phyloP scores from a whole-genome alignment of 1,140 invertebrate genomes.

The Maconellicoccus hirsutus region DNA sequence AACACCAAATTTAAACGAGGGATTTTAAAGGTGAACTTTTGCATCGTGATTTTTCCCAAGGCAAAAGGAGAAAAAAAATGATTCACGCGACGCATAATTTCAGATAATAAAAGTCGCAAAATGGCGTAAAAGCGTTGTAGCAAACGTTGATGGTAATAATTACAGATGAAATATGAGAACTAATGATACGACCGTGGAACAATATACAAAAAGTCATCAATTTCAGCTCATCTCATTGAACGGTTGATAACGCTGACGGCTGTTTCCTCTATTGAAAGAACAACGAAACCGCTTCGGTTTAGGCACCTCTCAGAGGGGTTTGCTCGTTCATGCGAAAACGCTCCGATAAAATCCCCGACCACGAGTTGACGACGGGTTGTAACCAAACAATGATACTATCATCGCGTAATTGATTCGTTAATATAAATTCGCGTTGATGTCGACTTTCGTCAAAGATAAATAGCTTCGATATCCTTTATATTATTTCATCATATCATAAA shows the following conservation, averaged over 20 bases:
- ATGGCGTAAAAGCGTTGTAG: background rate
- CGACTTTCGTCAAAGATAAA: background rate
- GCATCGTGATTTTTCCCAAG: too few relatives aligned
- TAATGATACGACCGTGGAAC: constrained; percentile 2
- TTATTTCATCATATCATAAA: background rate
- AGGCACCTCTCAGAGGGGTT: background rate
- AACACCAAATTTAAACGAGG: too few relatives aligned
- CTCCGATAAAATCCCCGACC: background rate
- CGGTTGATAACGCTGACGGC: constrained; percentile 1
- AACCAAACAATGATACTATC: background rate
- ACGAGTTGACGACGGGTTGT: background rate
- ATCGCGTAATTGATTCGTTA: constrained; percentile 3
- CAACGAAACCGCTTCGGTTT: background rate
- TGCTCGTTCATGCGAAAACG: background rate
- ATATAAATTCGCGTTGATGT: background rate
- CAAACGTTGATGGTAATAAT: constrained; percentile 2
- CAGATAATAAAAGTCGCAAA: background rate
- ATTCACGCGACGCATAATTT: too few relatives aligned
- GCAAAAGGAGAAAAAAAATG: too few relatives aligned
- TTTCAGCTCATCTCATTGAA: constrained; percentile 8
- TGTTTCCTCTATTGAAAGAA: constrained; percentile 9
- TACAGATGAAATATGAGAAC: constrained; percentile 9
- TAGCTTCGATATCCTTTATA: background rate
- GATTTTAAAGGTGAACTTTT: too few relatives aligned
- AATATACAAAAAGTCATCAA: constrained; percentile 9